phyloP scores from a whole-genome alignment of 2,888 invertebrate species.

The Pterostichus niger region DNA sequence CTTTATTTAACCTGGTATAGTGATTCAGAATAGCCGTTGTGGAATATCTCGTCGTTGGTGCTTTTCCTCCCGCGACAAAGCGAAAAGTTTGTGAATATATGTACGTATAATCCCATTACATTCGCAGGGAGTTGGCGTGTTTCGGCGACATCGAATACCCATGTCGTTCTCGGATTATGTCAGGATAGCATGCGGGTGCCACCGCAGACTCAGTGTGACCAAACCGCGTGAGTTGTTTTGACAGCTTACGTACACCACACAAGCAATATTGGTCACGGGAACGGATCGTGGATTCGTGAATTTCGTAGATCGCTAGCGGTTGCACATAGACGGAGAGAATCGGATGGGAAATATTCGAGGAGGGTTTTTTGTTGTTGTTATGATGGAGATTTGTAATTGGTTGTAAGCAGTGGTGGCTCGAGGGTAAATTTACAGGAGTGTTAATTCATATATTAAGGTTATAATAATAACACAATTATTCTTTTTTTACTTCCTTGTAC shows the following conservation, averaged over 20 bases:
- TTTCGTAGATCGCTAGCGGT: not conserved
- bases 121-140: conserved; percentile 41
- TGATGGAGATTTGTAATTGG: no score
- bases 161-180: conserved; percentile 51
- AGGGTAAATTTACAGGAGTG: no score
- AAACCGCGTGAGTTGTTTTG: conserved; percentile 55
- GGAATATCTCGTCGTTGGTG: no score
- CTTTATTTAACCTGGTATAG: no score
- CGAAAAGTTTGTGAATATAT: conserved; percentile 25
- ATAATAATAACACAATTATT: no score
- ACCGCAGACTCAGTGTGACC: conserved; percentile 53
- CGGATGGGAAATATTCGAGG: no score
- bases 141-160: conserved; percentile 53
- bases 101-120: conserved; percentile 45
- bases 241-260: conserved; percentile 53
- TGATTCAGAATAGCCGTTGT: no score
- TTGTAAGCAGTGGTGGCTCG: no score
- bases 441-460: no score
- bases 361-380: no score
- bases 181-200: conserved; percentile 43
- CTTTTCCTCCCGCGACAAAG: conserved; percentile 16
- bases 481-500: no score
- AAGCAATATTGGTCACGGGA: conserved; percentile 52
- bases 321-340: not conserved
- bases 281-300: no score